A percentile compares a stretch with the other conserved stretches of the same genome.
These are phyloP conservation scores for Rachycentron canadum DNA, from an alignment of 2,797 vertebrate species.

Conservation along the genomic window DNA sequence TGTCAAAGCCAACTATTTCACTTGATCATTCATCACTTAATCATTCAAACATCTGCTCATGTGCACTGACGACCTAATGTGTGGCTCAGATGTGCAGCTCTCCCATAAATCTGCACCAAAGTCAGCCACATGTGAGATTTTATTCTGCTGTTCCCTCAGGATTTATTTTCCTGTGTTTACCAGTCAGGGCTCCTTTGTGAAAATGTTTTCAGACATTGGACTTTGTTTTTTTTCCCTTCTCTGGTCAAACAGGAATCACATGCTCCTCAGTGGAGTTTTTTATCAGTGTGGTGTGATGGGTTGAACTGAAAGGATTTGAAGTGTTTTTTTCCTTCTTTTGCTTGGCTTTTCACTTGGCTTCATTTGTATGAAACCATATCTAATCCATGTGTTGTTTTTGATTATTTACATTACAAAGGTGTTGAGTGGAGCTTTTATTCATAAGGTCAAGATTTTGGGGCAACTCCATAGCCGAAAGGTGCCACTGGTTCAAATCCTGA, in stretches of 20 bases:
- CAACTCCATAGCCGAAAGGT: too few relatives aligned
- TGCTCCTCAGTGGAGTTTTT: neutral
- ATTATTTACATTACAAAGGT: too few relatives aligned
- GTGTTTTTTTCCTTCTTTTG: neutral
- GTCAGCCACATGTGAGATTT: neutral
- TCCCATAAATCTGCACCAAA: neutral
- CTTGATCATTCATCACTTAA: neutral
- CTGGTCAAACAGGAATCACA: neutral
- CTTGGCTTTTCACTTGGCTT: neutral
- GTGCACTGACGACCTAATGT: neutral
- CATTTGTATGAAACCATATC: neutral
- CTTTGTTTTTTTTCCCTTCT: neutral
- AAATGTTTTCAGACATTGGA: neutral
- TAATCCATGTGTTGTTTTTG: neutral
- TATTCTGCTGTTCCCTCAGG: neutral
- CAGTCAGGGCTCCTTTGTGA: neutral
- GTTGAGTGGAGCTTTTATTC: too few relatives aligned
- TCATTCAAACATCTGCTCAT: neutral
- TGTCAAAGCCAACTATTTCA: neutral
- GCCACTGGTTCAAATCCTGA: too few relatives aligned
- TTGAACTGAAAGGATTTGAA: neutral
- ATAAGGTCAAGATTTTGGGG: too few relatives aligned
- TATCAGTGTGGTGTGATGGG: neutral
- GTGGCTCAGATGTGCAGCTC: conserved; percentile 6
- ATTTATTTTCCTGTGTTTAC: neutral